Base-by-base conservation (phyloP, 2,888 invertebrate species). In the Drosophila heteroneura region DNA sequence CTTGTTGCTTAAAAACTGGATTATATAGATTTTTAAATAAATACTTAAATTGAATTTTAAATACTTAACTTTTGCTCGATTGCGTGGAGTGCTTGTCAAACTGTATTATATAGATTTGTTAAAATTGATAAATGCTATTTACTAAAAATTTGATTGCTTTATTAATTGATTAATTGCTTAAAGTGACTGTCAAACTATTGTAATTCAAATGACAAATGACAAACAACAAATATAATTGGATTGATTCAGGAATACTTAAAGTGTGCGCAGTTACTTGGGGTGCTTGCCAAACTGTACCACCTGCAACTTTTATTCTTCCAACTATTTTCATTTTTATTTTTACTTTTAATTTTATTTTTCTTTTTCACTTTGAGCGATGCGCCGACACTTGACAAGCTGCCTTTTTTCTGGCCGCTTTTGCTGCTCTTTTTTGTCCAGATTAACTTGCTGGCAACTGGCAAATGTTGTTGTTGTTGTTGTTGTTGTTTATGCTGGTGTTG, bases 401-500 rank as follows among this genome's bases (percentile, higher is more conserved):
- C 47, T 2, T 26, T 26, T 22, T 26, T 9, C 22, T 26, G 47
- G 5, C 47, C 16, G 26, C 5, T 26, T 47, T 47, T 16, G 35
- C 35, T 5, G 7, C 30, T 41, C 35, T 22, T 5, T 22, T 22
- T 22, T 22, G 22, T 12, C 44, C 5, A 5, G 41, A 41, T n/a
- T n/a, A n/a, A 41, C 28, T 66, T 28, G 33, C 33, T 35, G 33
- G 12, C 33, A 14, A 35, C 33, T 26, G 47, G 22, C 22, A 47
- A 26, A 44, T 12, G n/a, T 1, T 22, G 47, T 47, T 44, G 49
- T 63, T 22, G n/a, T n/a, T n/a, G 49, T 63, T 28, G 61, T 63
- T 44, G 49, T 63, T 28, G 61, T 54, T 65, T 59, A 57, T 7
- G 39, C n/a, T 41, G n/a, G 41, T 14, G 22, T 47, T 41, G 41